Percentiles rank a stretch among this genome's conserved stretches.
These are phyloP conservation scores for Eilema griseolum DNA, from an alignment of 2,888 invertebrate species.

Conservation along the genomic window DNA sequence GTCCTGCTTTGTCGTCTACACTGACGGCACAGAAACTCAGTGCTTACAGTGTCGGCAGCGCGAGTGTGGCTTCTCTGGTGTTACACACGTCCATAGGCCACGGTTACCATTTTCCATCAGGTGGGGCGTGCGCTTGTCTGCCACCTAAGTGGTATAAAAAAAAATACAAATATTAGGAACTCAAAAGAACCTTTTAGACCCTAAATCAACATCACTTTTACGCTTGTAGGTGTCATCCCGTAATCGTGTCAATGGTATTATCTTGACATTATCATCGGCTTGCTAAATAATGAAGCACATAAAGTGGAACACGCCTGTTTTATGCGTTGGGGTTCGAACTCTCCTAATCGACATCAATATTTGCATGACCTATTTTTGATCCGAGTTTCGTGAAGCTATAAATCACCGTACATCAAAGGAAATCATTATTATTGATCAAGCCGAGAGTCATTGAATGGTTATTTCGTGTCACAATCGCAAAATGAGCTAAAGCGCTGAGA, in stretches of 20 bases:
- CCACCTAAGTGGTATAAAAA: no score
- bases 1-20: no score
- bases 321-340: conserved; percentile 17
- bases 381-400: background rate
- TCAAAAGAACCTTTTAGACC: no score
- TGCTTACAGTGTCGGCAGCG: no score
- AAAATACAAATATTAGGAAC: no score
- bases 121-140: no score
- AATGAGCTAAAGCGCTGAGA: no score
- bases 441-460: background rate
- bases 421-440: background rate
- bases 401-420: background rate
- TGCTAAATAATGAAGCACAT: conserved; percentile 16
- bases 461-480: background rate
- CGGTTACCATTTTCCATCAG: no score
- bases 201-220: no score
- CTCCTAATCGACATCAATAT: conserved; percentile 21
- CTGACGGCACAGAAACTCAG: no score
- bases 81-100: no score
- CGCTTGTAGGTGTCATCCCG: background rate
- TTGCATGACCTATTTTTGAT: conserved; percentile 22
- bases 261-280: conserved; percentile 1
- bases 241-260: background rate
- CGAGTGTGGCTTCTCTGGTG: no score
- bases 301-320: conserved; percentile 9